Base-by-base conservation (phyloP, 2,888 invertebrate species). In the Sesia bembeciformis region DNA sequence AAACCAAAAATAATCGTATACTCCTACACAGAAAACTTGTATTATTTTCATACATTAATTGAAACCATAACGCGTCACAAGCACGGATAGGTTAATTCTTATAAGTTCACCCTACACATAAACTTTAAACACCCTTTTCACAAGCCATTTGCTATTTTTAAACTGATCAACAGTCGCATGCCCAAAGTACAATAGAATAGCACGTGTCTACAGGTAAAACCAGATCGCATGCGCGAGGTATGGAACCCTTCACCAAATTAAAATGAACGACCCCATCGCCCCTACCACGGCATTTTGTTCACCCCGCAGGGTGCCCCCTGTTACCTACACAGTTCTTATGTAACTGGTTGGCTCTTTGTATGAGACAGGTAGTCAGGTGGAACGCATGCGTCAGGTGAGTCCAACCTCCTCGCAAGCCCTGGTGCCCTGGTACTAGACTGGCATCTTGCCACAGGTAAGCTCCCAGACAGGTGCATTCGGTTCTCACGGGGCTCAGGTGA, bases 401-500 rank as follows among this genome's bases (percentile, higher is more conserved):
- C 54, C 60, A 58, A 78, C 69, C 81, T 84, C 78, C 75, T 78
- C 56, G 52, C 53, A 52, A 40, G 49, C 67, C 66, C 65, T 85
- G 74, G 55, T 64, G 58, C 63, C 89, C 87, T 88, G 77, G 87
- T 90, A 87, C 74, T 67, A 76, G 87, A 80, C 88, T 90, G 90
- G 90, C 90, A 90, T 77, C 68, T 81, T 90, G 90, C 90, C 90
- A 90, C 90, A 90, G 90, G 90, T 90, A 90, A 70, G 81, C 80
- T 84, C 76, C 79, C 79, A 76, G 66, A 65, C 82, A 81, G 81
- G 83, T 83, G 81, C 67, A 23, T 63, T 67, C 58, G 70, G 66
- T 66, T 77, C 80, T 73, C 78, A 76, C 64, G 71, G 71, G 70
- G 65, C 63, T 68, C 60, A 54, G 56, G 62, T 73, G 75, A 66